These are phyloP conservation scores for Trichomycterus rosablanca DNA, from an alignment of 2,113 vertebrate genomes.

Conservation along the genomic window DNA sequence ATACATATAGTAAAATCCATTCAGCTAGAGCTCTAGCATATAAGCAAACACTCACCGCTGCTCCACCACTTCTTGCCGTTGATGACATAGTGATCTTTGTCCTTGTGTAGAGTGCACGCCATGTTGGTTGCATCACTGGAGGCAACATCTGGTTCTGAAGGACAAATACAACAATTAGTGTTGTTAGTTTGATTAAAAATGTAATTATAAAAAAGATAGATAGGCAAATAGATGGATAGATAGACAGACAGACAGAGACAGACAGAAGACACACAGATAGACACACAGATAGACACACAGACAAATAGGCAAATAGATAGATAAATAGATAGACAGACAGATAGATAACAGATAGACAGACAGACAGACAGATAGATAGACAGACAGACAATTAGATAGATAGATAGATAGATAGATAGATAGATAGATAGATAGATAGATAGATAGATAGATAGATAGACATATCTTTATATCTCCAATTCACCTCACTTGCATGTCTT, in stretches of 20 bases:
- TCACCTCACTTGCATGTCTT: too few relatives aligned
- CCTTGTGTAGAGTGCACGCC: conserved; percentile 72
- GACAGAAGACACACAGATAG: neutral
- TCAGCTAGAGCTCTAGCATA: too few relatives aligned
- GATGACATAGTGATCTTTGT: conserved; percentile 71
- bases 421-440: too few relatives aligned
- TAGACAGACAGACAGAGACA: neutral
- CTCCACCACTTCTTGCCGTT: conserved; percentile 95
- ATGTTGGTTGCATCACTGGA: conserved; percentile 94
- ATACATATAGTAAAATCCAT: too few relatives aligned
- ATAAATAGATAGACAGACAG: too few relatives aligned
- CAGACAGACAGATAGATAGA: too few relatives aligned
- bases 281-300: neutral
- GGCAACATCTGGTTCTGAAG: conserved; percentile 82
- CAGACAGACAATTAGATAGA: too few relatives aligned
- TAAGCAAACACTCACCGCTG: conserved; percentile 82
- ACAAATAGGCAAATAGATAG: too few relatives aligned
- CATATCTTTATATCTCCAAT: too few relatives aligned
- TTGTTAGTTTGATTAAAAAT: neutral
- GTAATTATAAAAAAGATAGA: neutral
- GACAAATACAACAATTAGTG: neutral
- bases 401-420: too few relatives aligned
- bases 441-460: too few relatives aligned
- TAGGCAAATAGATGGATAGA: neutral
- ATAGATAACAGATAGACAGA: too few relatives aligned